Evolutionary conservation across 2,797 vertebrate species (phyloP).

Genomic region (Poecile montanus): DNA sequence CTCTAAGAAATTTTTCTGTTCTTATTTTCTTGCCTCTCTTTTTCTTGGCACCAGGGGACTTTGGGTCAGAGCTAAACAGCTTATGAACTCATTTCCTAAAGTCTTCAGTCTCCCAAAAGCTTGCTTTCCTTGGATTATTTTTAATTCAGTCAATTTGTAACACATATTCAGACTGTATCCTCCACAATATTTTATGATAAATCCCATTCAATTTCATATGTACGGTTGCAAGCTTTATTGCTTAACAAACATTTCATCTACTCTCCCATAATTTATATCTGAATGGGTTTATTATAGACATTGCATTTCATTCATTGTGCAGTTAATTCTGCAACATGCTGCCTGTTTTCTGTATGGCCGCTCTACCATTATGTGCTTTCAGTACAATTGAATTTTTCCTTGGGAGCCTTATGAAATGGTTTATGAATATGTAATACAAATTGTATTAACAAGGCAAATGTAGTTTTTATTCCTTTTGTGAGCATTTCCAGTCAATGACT

Average conservation of each 20-base stretch:
- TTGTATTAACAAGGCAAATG: constrained; percentile 82
- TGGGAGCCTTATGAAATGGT: constrained; percentile 79
- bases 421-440: constrained; percentile 85
- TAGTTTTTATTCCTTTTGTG: constrained; percentile 80
- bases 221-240: constrained; percentile 82
- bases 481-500: constrained; percentile 74
- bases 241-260: constrained; percentile 85
- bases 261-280: constrained; percentile 82
- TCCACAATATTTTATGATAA: constrained; percentile 79
- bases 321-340: constrained; percentile 79
- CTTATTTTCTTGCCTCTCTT: constrained; percentile 49
- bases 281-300: constrained; percentile 83
- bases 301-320: constrained; percentile 81
- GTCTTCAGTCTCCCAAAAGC: constrained; percentile 68
- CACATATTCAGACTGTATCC: constrained; percentile 69
- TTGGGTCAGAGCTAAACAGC: constrained; percentile 65
- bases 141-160: constrained; percentile 77
- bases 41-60: constrained; percentile 58
- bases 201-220: constrained; percentile 77
- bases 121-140: constrained; percentile 70
- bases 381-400: constrained; percentile 83
- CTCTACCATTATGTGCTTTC: constrained; percentile 80
- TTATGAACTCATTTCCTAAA: constrained; percentile 67
- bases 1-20: constrained; percentile 51
- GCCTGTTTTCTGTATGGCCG: constrained; percentile 77